Evolutionary conservation across 2,113 vertebrate species (phyloP), one percentile per base, ranked within the genome.

Genomic region (Choloepus hoffmanni): DNA sequence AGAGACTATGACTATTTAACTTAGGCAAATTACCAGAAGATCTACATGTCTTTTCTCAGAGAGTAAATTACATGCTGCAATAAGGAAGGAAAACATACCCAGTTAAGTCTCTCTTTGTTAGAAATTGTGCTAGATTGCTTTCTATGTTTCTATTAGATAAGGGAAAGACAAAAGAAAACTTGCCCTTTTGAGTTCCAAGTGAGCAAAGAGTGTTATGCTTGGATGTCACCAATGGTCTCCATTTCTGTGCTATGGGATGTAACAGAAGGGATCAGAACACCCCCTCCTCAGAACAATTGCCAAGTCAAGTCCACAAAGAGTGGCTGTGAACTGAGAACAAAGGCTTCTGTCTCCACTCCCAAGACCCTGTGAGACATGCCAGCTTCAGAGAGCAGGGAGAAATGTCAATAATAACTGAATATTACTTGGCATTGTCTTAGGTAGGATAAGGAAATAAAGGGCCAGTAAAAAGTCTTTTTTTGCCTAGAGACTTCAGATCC

Each of bases 141-240:
- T 95, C 36, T 58, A 26, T 77, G 63, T 88, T 86, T 65, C 30
- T 92, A 15, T 60, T 40, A 76, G n/a, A 79, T 48, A 91, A 95
- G 10, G 78, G 18, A 78, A 60, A 83, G 33, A 43, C 76, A 85
- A 50, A 93, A 33, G 26, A 33, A 96, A 93, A 40, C 21, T 63
- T 85, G 28, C 2, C 23, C 53, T 95, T 93, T 48, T 89, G 18
- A 76, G 45, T 74, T 86, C 9, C 68, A 68, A 16, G 24, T 30
- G 81, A 53, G 21, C 78, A 73, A 70, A 63, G 24, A 65, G 0
- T 74, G 1, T 85, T 92, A 67, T 82, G 13, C 63, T 78, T 88
- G 63, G 40, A 87, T 73, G 19, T n/a, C 68, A 65, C 26, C 33
- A 55, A 16, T 2, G 53, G 5, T 77, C 14, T 63, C 85, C n/a